phyloP scores from a whole-genome alignment of 2,888 invertebrate species.

The Trypoxylon attenuatum region DNA sequence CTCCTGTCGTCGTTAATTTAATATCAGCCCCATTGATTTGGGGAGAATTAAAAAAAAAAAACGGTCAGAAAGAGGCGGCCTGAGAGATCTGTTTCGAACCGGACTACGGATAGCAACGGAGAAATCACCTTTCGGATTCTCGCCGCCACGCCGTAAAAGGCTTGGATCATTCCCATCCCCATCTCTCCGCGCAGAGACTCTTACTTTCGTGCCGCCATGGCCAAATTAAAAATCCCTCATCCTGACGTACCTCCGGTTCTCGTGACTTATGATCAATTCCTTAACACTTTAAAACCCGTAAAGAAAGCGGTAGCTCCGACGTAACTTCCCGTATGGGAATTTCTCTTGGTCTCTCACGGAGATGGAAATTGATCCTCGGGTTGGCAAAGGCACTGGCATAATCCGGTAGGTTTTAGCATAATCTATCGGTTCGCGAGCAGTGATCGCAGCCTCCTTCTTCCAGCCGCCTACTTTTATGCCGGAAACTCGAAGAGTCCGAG shows the following conservation, averaged over 20 bases:
- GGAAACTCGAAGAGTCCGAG: slow-evolving; percentile 83
- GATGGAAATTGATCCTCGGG: not conserved
- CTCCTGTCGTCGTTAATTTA: no score
- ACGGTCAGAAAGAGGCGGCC: no score
- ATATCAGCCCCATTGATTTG: no score
- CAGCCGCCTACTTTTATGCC: slow-evolving; percentile 94
- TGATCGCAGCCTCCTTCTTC: slow-evolving; percentile 26
- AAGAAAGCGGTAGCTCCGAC: no score
- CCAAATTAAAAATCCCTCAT: slow-evolving; percentile 18
- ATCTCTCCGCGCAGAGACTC: slow-evolving; percentile 14
- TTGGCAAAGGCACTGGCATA: no score
- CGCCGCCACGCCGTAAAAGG: slow-evolving; percentile 12
- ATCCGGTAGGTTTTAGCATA: no score
- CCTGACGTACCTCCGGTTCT: no score
- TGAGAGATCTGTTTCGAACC: no score
- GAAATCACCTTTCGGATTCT: slow-evolving; percentile 2
- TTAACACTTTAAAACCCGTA: no score
- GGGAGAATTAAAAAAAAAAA: no score
- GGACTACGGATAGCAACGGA: not conserved
- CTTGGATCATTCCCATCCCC: not conserved
- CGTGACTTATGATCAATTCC: no score
- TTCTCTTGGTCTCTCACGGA: not conserved
- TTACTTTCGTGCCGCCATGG: slow-evolving; percentile 27
- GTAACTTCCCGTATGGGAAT: no score
- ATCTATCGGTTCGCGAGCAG: not conserved